Percentiles rank a stretch among this genome's conserved stretches.
These are phyloP conservation scores for Trachops cirrhosus DNA, from an alignment of 2,797 vertebrate species.

Conservation along the genomic window DNA sequence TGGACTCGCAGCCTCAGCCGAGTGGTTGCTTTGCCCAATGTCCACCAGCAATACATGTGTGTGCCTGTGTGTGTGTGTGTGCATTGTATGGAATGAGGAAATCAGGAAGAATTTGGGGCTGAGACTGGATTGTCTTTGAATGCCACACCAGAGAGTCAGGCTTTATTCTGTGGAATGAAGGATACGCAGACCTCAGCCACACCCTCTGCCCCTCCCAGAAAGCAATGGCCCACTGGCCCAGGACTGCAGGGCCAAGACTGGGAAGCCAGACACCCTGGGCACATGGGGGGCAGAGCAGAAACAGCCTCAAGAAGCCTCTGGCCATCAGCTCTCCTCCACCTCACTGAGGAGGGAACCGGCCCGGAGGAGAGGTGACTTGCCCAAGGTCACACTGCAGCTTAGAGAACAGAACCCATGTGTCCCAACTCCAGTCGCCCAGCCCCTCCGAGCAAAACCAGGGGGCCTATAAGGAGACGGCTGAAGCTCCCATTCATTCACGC, in stretches of 20 bases:
- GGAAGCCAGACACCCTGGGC: not conserved
- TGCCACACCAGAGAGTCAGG: not conserved
- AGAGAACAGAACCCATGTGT: not conserved
- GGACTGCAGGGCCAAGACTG: fast-evolving
- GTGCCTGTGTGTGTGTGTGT: too few species aligned
- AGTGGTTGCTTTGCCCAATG: not conserved
- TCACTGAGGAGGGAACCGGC: not conserved
- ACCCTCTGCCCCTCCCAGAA: not conserved
- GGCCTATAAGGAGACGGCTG: not conserved
- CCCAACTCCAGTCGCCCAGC: not conserved
- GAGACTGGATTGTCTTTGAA: not conserved
- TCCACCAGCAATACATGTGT: not conserved
- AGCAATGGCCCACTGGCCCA: not conserved
- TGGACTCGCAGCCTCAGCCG: not conserved
- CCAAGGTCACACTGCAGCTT: not conserved
- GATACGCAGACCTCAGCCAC: not conserved
- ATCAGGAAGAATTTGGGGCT: not conserved
- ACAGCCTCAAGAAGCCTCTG: not conserved
- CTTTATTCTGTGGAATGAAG: not conserved
- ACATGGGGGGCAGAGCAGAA: not conserved
- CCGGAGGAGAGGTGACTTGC: not conserved
- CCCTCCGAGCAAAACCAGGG: not conserved
- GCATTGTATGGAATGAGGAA: not conserved
- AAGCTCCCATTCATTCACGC: not conserved
- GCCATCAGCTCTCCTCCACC: not conserved